Percentiles rank a stretch among this genome's conserved stretches.
Evolutionary conservation across 35 echinoderm and acorn worm species (phyloP).

Genomic region (Holothuria glaberrima): DNA sequence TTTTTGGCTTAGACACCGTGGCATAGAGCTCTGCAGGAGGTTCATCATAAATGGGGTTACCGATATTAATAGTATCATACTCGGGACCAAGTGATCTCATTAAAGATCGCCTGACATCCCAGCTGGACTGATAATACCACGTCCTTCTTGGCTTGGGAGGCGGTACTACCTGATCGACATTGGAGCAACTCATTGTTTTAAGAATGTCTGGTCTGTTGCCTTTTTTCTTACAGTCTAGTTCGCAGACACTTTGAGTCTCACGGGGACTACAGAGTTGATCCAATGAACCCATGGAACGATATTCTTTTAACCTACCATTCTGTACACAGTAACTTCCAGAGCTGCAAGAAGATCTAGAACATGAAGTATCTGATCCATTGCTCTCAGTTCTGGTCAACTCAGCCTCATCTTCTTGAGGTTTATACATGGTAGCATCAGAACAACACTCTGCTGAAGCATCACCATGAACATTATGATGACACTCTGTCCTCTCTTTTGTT

Average conservation of each 20-base stretch:
- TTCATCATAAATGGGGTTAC: constrained; percentile 55
- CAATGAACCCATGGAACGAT: constrained; percentile 61
- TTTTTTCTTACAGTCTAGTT: constrained; percentile 1
- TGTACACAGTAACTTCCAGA: constrained; percentile 30
- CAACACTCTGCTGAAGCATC: not conserved
- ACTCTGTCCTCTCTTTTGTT: too few species aligned
- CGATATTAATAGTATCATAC: constrained; percentile 17
- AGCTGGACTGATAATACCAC: constrained; percentile 89
- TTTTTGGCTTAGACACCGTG: constrained; percentile 58
- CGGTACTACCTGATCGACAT: constrained; percentile 1
- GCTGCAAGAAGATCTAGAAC: not conserved
- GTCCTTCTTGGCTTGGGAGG: constrained; percentile 87
- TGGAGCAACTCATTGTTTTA: constrained; percentile 40
- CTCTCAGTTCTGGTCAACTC: constrained; percentile 68
- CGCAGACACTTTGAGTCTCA: constrained; percentile 29
- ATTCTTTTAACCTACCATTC: not conserved
- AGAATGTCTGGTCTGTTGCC: not conserved
- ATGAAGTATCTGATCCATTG: constrained; percentile 49
- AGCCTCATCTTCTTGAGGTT: not conserved
- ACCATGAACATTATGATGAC: not conserved
- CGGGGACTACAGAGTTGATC: constrained; percentile 57
- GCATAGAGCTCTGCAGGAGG: constrained; percentile 44
- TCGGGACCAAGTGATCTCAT: constrained; percentile 51
- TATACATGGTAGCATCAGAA: too few species aligned
- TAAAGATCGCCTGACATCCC: constrained; percentile 75